These are phyloP conservation scores for Brachionus rotundiformis DNA, from an alignment of 1,140 invertebrate species.

Conservation along the genomic window DNA sequence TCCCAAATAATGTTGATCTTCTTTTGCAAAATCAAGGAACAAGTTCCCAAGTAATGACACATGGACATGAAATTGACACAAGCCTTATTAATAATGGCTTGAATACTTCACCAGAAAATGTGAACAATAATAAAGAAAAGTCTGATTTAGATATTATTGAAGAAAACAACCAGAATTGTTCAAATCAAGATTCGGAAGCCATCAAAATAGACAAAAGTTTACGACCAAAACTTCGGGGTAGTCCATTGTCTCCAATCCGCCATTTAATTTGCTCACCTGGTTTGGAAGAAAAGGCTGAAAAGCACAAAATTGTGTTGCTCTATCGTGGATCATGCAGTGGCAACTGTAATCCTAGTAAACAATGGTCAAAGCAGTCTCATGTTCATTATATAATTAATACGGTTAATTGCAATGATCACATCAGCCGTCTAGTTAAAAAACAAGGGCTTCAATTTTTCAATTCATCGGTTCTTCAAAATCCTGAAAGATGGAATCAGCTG, in stretches of 20 bases:
- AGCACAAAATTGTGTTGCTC: background rate
- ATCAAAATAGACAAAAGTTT: background rate
- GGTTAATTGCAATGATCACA: slow-evolving; percentile 47
- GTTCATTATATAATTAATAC: slow-evolving; percentile 44
- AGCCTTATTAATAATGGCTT: background rate
- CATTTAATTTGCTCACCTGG: slow-evolving; percentile 50
- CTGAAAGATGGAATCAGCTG: slow-evolving; percentile 31
- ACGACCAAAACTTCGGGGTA: background rate
- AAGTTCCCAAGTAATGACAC: background rate
- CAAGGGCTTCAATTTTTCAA: slow-evolving; percentile 39
- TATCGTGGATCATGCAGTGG: slow-evolving; percentile 31
- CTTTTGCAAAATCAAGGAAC: background rate
- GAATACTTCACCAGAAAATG: background rate
- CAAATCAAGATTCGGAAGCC: background rate
- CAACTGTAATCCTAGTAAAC: slow-evolving; percentile 1
- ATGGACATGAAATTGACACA: background rate
- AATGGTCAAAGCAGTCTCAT: slow-evolving; percentile 44
- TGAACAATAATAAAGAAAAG: background rate
- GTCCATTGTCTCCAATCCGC: slow-evolving; percentile 26
- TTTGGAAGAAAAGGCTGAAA: slow-evolving; percentile 26
- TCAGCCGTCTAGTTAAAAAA: slow-evolving; percentile 49
- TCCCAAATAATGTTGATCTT: background rate
- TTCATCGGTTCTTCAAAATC: slow-evolving; percentile 18
- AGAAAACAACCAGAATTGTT: background rate
- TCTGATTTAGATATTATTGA: background rate